Conservation (phyloP, 2,888 invertebrate genomes). For the Caenorhabditis becei region DNA sequence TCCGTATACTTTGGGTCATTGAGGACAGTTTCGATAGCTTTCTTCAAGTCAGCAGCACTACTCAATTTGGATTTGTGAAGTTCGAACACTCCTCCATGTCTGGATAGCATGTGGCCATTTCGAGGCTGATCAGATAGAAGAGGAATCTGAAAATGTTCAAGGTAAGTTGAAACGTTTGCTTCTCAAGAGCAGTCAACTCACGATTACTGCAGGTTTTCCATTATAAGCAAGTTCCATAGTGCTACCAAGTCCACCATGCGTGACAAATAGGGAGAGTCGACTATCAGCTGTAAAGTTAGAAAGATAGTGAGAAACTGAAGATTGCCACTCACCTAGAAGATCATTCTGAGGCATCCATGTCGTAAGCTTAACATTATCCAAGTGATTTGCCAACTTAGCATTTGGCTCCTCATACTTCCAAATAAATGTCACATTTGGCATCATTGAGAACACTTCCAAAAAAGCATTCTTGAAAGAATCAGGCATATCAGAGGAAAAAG, state of each 20-base stretch:
- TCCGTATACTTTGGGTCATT: conserved; percentile 28
- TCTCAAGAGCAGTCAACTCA: background rate
- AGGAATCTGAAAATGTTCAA: conserved; percentile 29
- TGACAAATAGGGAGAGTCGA: conserved; percentile 39
- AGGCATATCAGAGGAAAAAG: conserved; percentile 57
- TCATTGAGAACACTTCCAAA: conserved; percentile 49
- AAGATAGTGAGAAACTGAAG: background rate
- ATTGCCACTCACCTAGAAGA: conserved; percentile 37
- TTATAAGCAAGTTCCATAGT: conserved; percentile 56
- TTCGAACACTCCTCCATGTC: conserved; percentile 54
- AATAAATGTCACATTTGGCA: conserved; percentile 62
- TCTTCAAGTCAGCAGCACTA: conserved; percentile 18
- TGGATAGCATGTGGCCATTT: conserved; percentile 61
- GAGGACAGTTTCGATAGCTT: conserved; percentile 42
- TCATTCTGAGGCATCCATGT: conserved; percentile 64
- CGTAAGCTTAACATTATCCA: conserved; percentile 56
- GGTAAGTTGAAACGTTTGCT: background rate
- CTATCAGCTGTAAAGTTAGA: conserved; percentile 4
- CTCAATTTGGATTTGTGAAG: conserved; percentile 43
- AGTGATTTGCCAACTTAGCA: conserved; percentile 37
- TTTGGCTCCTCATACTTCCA: conserved; percentile 66
- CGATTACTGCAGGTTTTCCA: conserved; percentile 47
- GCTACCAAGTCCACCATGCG: conserved; percentile 42
- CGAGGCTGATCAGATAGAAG: conserved; percentile 57
- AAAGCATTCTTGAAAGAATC: conserved; percentile 39